Evolutionary conservation across 2,888 invertebrate species (phyloP), one percentile per base, ranked within the genome.

Genomic region (Andricus quercusramuli): DNA sequence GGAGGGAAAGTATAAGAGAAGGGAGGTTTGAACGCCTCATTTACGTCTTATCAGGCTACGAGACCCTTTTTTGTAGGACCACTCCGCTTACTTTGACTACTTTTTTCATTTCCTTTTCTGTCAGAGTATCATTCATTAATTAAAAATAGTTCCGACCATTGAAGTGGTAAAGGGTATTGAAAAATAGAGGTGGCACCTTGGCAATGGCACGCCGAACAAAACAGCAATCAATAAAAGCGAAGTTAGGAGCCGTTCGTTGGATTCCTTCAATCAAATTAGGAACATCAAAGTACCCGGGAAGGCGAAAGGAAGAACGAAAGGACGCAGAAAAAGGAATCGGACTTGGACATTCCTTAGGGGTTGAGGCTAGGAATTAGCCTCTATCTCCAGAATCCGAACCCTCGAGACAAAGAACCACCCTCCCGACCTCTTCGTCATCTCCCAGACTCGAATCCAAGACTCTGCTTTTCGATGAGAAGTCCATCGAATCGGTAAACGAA

Each of bases 181-280:
- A 74, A 56, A 51, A 32, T 74, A n/a, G 32, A 56, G 74, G 51
- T 56, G 56, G 74, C 56, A 74, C 56, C 32, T 74, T 56, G n/a
- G 32, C 74, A 56, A 74, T 56, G 74, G 74, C 74, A 74, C 80
- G 83, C 67, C 81, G 90, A 87, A 90, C 89, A 90, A 90, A 90
- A 90, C 90, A 90, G 90, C 90, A 92, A 92, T 92, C 92, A 90
- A 92, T 91, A 92, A 90, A 88, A 90, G 88, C 89, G 88, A 90
- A 90, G 91, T 90, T 90, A 88, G 88, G 86, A 91, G 88, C 88
- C 89, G 90, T 89, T 90, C 89, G 88, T 86, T 86, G 90, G 90
- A 92, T 92, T 92, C 91, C 90, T 92, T 92, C 92, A 92, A 92
- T 92, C 91, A 92, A 92, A 92, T 92, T 92, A 92, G 91, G 90